Base-by-base conservation (phyloP, 1,140 invertebrate species). In the Brachionus calyciflorus region DNA sequence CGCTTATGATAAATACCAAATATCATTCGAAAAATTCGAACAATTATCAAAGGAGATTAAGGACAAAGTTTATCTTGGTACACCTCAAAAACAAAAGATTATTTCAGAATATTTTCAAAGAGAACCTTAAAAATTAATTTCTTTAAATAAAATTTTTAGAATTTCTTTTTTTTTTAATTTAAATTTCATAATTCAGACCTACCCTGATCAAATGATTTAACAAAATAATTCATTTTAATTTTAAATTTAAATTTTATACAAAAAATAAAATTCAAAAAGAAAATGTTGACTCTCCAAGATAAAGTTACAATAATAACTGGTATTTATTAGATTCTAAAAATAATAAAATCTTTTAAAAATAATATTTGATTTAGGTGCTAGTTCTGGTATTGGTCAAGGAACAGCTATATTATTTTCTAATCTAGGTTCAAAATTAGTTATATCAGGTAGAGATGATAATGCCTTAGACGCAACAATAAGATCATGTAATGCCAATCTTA, bases 381-480 rank as follows among this genome's bases (percentile, higher is more conserved):
- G 91, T 82, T 92, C 91, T 33, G 92, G 92, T 1, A 93, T 94
- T 79, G 92, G 92, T 70, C 89, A 89, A 48, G 90, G 89, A n/a
- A 90, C 91, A 17, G 92, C 92, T 1, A 76, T 90, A 41, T 87
- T 90, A 69, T 89, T 94, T 79, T 88, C 91, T 1, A 87, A 89
- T 78, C 82, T 90, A 17, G 90, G 90, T 44, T 92, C 91, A 1
- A 85, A 80, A 37, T 80, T 93, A 14, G 87, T 86, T 0, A 78
- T 95, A 10, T 90, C 89, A 14, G 93, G 92, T 28, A 87, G 92
- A 46, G 92, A 93, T 83, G 83, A 87, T 57, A 87, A 87, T 5
- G 89, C 89, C 82, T 83, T 92, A 5, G 79, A 88, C 53, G 88
- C 88, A 80, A 87, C 90, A 12, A 88, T 88, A 0, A 21, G 30